phyloP scores from a whole-genome alignment of 2,113 vertebrate genomes.

The Verasper variegatus region DNA sequence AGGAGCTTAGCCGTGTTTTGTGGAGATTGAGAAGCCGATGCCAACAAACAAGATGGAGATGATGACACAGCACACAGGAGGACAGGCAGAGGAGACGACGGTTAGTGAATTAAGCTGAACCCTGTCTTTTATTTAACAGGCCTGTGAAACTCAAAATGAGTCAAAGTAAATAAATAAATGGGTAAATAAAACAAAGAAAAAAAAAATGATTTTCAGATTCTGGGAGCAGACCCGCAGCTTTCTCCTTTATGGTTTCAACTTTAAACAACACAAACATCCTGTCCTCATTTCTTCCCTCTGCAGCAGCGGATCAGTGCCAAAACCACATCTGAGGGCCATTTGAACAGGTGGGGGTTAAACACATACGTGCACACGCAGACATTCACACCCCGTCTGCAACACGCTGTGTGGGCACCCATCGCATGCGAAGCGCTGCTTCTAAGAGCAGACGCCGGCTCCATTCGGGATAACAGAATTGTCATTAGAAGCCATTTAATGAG shows the following conservation, averaged over 20 bases:
- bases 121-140: constrained; percentile 70
- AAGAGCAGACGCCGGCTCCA: constrained; percentile 39
- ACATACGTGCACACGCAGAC: constrained; percentile 46
- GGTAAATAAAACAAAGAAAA: constrained; percentile 39
- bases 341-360: constrained; percentile 67
- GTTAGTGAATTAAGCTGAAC: constrained; percentile 1
- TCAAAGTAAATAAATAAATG: constrained; percentile 43
- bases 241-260: constrained; percentile 76
- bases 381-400: constrained; percentile 34
- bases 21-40: constrained; percentile 12
- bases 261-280: constrained; percentile 72
- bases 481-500: constrained; percentile 33
- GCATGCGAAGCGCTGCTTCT: constrained; percentile 60
- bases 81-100: constrained; percentile 33
- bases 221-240: constrained; percentile 59
- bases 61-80: constrained; percentile 52
- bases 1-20: constrained; percentile 1
- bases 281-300: constrained; percentile 53
- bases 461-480: constrained; percentile 31
- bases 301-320: constrained; percentile 47
- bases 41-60: constrained; percentile 32
- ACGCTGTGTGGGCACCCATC: constrained; percentile 44
- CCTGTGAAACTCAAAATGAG: constrained; percentile 66
- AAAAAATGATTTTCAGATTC: constrained; percentile 39
- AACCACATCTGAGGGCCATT: constrained; percentile 75